Percentiles rank a stretch among this genome's conserved stretches.
These are phyloP conservation scores for Dyspetes luteomarginatus DNA, from an alignment of 2,888 invertebrate species.

Conservation along the genomic window DNA sequence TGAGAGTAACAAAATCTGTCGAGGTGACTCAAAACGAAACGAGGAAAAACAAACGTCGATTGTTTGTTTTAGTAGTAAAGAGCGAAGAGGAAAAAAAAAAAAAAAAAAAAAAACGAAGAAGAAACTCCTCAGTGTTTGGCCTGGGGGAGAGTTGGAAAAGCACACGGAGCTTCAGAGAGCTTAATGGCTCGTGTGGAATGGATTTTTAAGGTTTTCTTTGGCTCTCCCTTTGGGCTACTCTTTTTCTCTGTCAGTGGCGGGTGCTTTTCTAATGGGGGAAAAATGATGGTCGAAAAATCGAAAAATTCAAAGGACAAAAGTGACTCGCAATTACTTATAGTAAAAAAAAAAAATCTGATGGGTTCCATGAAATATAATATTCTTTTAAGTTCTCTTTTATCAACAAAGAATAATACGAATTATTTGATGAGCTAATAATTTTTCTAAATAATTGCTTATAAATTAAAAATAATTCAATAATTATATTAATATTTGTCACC, in stretches of 20 bases:
- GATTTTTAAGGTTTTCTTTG: slow-evolving; percentile 78
- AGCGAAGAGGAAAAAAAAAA: slow-evolving; percentile 13
- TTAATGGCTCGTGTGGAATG: slow-evolving; percentile 79
- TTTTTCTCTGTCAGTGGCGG: slow-evolving; percentile 59
- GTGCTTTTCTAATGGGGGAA: slow-evolving; percentile 65
- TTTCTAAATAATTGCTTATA: too few species aligned
- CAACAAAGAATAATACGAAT: too few species aligned
- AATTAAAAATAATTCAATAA: too few species aligned
- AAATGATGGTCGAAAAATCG: slow-evolving; percentile 23
- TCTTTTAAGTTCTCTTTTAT: too few species aligned
- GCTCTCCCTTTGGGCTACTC: slow-evolving; percentile 18
- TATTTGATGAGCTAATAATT: too few species aligned
- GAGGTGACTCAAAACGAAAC: slow-evolving; percentile 39
- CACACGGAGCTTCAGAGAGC: slow-evolving; percentile 50
- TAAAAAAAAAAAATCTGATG: too few species aligned
- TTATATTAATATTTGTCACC: too few species aligned
- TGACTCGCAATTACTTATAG: too few species aligned
- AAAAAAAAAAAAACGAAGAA: slow-evolving; percentile 21
- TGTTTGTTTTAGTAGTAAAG: slow-evolving; percentile 62
- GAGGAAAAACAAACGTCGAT: slow-evolving; percentile 56
- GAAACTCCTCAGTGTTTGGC: slow-evolving; percentile 57
- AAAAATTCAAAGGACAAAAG: not conserved
- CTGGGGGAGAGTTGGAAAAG: slow-evolving; percentile 55
- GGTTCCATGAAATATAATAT: too few species aligned
- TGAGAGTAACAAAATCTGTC: slow-evolving; percentile 62